Evolutionary conservation across 1,140 invertebrate species (phyloP).

Genomic region (Phthorimaea operculella): DNA sequence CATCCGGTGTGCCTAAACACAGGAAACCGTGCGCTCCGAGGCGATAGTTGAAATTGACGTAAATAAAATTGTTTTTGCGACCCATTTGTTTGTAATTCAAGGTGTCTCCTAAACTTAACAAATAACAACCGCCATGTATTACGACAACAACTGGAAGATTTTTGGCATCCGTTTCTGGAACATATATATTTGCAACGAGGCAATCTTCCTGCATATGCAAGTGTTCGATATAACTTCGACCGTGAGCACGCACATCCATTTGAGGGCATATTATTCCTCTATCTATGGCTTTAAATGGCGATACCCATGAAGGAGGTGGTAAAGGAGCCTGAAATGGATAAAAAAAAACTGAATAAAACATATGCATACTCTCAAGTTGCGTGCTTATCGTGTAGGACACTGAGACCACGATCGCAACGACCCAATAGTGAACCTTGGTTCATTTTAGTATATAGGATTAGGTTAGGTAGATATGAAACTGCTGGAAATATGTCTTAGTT

Average conservation of each 20-base stretch:
- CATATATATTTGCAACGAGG: constrained; percentile 31
- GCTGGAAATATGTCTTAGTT: too few species aligned
- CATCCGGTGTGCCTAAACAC: constrained; percentile 29
- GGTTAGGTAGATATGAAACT: too few species aligned
- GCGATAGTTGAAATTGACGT: too few species aligned
- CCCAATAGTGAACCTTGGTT: too few species aligned
- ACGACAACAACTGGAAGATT: constrained; percentile 36
- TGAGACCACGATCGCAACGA: too few species aligned
- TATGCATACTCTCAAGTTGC: too few species aligned
- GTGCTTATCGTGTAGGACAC: too few species aligned
- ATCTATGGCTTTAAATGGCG: constrained; percentile 22
- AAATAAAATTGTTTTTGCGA: too few species aligned
- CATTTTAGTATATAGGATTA: too few species aligned
- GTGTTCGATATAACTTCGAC: too few species aligned
- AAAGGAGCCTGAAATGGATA: constrained; percentile 29
- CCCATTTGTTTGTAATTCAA: too few species aligned
- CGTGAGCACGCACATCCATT: neutral
- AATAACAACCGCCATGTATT: constrained; percentile 36
- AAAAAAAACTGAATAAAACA: neutral
- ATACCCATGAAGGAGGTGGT: constrained; percentile 23
- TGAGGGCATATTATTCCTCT: constrained; percentile 27
- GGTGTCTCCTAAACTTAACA: constrained; percentile 17
- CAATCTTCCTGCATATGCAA: constrained; percentile 27
- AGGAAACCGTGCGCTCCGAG: constrained; percentile 22
- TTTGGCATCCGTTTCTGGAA: constrained; percentile 27